Percentiles rank a stretch among this genome's conserved stretches.
Conservation (phyloP, 1,140 invertebrate genomes). For the Tetraneura akinire region DNA sequence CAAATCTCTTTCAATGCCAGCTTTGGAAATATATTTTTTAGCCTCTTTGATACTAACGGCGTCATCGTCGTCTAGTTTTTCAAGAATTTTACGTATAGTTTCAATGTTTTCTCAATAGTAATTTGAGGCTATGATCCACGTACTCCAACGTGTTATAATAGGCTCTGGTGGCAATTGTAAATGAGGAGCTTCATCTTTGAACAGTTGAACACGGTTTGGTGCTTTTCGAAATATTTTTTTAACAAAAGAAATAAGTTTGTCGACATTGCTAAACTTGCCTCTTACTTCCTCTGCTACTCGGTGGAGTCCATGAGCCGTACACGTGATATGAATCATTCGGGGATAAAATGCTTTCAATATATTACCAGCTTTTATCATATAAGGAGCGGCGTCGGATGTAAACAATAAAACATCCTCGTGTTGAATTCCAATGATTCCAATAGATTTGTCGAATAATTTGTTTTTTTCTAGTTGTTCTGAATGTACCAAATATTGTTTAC, state of each 20-base stretch:
- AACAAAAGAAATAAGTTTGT: background rate
- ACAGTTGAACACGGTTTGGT: conserved; percentile 1
- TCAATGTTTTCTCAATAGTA: conserved; percentile 21
- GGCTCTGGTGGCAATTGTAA: background rate
- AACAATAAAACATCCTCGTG: conserved; percentile 4
- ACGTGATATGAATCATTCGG: conserved; percentile 19
- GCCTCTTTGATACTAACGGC: background rate
- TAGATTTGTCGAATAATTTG: conserved; percentile 25
- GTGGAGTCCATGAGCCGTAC: background rate
- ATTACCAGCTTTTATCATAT: conserved; percentile 22
- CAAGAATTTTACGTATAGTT: conserved; percentile 5
- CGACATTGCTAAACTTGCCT: background rate
- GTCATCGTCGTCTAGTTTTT: conserved; percentile 12
- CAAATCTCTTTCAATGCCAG: conserved; percentile 3
- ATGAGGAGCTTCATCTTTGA: conserved; percentile 1
- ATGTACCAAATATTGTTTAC: conserved; percentile 17
- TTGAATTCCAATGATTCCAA: conserved; percentile 18
- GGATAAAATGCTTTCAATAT: conserved; percentile 21
- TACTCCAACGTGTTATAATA: conserved; percentile 19
- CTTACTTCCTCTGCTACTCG: conserved; percentile 8
- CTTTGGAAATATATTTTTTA: conserved; percentile 8
- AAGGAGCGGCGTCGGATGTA: background rate
- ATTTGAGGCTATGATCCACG: conserved; percentile 6
- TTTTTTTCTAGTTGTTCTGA: conserved; percentile 9
- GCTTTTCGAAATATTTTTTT: conserved; percentile 2